phyloP scores from a whole-genome alignment of 2,888 invertebrate species.

The Smittia sp. region DNA sequence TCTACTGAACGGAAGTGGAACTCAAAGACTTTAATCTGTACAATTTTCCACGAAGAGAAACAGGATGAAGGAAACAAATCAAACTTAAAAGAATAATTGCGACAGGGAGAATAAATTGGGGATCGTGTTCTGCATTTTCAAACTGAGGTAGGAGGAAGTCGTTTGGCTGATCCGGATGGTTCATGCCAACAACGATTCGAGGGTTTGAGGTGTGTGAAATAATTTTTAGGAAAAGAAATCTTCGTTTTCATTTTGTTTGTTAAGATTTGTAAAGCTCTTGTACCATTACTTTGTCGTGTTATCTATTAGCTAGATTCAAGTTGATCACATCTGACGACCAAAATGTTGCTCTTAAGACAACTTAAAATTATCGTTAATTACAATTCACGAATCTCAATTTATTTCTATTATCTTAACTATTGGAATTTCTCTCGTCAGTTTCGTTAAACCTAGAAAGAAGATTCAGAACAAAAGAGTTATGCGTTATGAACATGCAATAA shows the following conservation, averaged over 20 bases:
- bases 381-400: no score
- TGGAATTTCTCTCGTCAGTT: no score
- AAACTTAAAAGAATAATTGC: not conserved
- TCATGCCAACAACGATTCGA: not conserved
- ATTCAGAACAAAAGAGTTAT: no score
- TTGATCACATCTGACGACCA: no score
- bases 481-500: no score
- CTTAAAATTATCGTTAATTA: no score
- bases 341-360: no score
- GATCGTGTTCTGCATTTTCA: not conserved
- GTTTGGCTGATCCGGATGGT: not conserved
- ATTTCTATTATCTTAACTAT: no score
- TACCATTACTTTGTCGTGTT: conserved; percentile 42
- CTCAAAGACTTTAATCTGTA: conserved; percentile 13
- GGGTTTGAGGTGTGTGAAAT: not conserved
- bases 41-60: conserved; percentile 35
- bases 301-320: not conserved
- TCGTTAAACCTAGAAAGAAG: no score
- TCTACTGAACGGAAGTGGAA: not conserved
- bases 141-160: no score
- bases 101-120: not conserved
- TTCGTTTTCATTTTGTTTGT: conserved; percentile 18
- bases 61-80: not conserved
- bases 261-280: conserved; percentile 43
- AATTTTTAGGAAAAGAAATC: not conserved